Base-by-base conservation (phyloP, 2,888 invertebrate genomes). In the Leptura quadrifasciata region DNA sequence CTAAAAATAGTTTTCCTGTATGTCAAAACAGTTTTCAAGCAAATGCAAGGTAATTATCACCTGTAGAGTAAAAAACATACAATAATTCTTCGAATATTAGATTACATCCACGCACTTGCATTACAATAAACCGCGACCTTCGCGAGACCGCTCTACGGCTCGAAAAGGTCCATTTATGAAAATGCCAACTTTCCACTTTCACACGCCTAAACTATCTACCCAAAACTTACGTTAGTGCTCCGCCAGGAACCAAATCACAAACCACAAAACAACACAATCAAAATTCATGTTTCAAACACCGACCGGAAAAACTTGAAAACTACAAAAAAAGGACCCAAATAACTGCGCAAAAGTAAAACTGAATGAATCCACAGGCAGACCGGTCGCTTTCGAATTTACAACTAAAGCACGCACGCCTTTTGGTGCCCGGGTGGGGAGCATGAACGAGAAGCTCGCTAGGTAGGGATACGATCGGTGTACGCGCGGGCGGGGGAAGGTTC, bases 401-500 rank as follows among this genome's bases (percentile, higher is more conserved):
- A 87, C 87, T 88, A 85, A 83, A 76, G 86, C 87, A 85, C 87
- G 86, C 86, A 86, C 86, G 74, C 77, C 76, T 52, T 75, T 75
- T 77, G 74, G 82, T 81, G 80, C 84, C 81, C 17, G 9, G 18
- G 85, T 21, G 83, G 82, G 80, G 82, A 79, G 81, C 81, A 86
- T 87, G 87, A 87, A 87, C 86, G 88, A 85, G 85, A 81, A 78
- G 77, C 78, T 78, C 74, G 68, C 72, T 76, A 80, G 76, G 83
- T 65, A 82, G 84, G 83, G 83, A 79, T 73, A 73, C 54, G 75
- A 39, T 74, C 73, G 57, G 86, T 84, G 85, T 57, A 54, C 72
- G 87, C 88, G 85, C 83, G 87, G 87, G 85, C 88, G 89, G 90
- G 90, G 90, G 90, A 89, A 89, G 90, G 90, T 89, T 89, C 89